phyloP scores from a whole-genome alignment of 2,888 invertebrate species.

The Oscheius onirici region DNA sequence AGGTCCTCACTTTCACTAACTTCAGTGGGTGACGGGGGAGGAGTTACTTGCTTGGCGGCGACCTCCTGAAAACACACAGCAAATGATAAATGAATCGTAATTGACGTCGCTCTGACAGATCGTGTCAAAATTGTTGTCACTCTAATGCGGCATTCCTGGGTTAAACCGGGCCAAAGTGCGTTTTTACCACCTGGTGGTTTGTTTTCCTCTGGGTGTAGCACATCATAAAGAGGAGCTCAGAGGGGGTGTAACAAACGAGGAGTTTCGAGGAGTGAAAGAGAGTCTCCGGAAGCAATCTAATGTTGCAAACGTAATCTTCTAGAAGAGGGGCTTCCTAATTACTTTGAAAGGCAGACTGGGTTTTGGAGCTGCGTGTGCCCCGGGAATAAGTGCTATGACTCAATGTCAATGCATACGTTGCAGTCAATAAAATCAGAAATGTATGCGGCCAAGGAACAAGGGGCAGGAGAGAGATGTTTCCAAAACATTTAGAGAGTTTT shows the following conservation, averaged over 20 bases:
- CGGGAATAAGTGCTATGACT: too few species aligned
- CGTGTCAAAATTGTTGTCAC: slow-evolving; percentile 21
- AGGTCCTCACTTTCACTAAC: slow-evolving; percentile 17
- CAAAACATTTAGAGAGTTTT: too few species aligned
- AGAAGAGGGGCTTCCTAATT: slow-evolving; percentile 10
- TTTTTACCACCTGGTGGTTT: slow-evolving; percentile 4
- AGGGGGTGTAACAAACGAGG: slow-evolving; percentile 3
- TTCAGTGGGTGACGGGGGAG: slow-evolving; percentile 27
- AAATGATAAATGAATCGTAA: slow-evolving; percentile 25
- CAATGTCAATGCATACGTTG: too few species aligned
- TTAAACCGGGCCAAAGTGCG: neutral
- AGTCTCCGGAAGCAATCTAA: slow-evolving; percentile 6
- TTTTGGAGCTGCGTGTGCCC: too few species aligned
- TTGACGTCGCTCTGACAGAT: slow-evolving; percentile 16
- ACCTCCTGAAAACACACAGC: slow-evolving; percentile 25
- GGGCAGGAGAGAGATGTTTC: too few species aligned
- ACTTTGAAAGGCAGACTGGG: neutral
- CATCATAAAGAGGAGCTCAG: neutral
- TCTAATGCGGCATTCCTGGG: slow-evolving; percentile 14
- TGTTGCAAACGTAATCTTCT: slow-evolving; percentile 17
- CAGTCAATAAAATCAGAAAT: slow-evolving; percentile 12
- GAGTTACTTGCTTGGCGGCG: slow-evolving; percentile 29
- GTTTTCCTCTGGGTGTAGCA: slow-evolving; percentile 12
- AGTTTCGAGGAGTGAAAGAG: slow-evolving; percentile 3
- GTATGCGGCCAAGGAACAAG: neutral